Base-by-base conservation (phyloP, 2,888 invertebrate genomes). In the Imbricaverruca yamaguchii region DNA sequence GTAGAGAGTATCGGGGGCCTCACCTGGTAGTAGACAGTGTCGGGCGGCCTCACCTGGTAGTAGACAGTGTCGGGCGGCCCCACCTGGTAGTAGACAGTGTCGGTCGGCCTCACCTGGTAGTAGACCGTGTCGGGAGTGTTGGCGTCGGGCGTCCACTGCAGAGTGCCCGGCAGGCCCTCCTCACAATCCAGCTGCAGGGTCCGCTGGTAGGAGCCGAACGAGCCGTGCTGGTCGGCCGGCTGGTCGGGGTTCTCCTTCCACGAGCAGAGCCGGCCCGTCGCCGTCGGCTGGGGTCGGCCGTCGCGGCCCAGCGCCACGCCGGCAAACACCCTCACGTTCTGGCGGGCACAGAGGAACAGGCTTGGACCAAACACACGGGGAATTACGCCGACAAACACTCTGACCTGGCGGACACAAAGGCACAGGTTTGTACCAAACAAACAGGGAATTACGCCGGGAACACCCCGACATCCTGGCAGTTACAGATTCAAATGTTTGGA, bases 1-100 rank as follows among this genome's bases (percentile, higher is more conserved):
- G 39, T 39, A 39, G 39, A 39, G 2, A 1, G 39, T 39, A 4
- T 39, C 39, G 39, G 39, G 39, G 18, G 63, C 80, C 81, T 84
- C 87, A 94, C 94, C 91, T 94, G 97, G 87, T 97, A 97, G 87
- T 95, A 96, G 67, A 97, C 94, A 11, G 94, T 93, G 86, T 96
- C 93, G 0, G 97, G 10, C 15, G 18, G 63, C 80, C 81, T 84
- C 87, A 94, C 94, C 91, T 94, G 97, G 87, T 97, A 97, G 87
- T 95, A 96, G 67, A 97, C 94, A 11, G 94, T 93, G 86, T 96
- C 93, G 0, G 97, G 96, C 0, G 96, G 65, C 80, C 81, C 84
- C 87, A 94, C 94, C 91, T 94, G 97, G 87, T 97, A 97, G 87
- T 39, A 4, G 39, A 39, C 2, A 39, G 39, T 39, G 39, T 4